A percentile compares a stretch with the other conserved stretches of the same genome.
These are phyloP conservation scores for Lomographa bimaculata DNA, from an alignment of 2,888 invertebrate species.

Conservation along the genomic window DNA sequence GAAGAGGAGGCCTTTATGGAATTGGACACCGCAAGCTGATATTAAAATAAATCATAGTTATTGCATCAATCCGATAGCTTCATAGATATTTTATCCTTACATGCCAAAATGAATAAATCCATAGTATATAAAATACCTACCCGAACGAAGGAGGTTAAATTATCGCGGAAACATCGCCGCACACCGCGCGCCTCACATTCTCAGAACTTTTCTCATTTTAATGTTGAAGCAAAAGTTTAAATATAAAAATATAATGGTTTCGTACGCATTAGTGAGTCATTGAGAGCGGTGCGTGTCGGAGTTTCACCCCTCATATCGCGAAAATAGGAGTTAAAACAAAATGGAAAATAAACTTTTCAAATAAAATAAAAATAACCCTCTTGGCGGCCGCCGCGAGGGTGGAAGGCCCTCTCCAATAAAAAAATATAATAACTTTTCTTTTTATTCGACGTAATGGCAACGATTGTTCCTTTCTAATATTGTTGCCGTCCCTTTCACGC, in stretches of 20 bases:
- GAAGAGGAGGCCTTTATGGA: too few relatives aligned
- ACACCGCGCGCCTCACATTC: constrained; percentile 40
- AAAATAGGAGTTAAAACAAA: constrained; percentile 81
- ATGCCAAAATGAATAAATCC: too few relatives aligned
- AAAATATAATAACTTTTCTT: constrained; percentile 84
- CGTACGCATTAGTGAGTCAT: constrained; percentile 81
- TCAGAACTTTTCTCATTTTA: constrained; percentile 80
- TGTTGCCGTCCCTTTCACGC: constrained; percentile 68
- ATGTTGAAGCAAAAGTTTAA: constrained; percentile 79
- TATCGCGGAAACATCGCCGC: constrained; percentile 25
- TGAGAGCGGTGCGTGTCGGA: constrained; percentile 72
- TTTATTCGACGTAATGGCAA: constrained; percentile 81
- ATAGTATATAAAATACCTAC: too few relatives aligned
- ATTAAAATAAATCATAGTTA: too few relatives aligned
- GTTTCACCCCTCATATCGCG: constrained; percentile 73
- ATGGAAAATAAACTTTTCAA: constrained; percentile 83
- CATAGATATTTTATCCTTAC: too few relatives aligned
- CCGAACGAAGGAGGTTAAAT: constrained; percentile 3
- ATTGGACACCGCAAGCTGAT: too few relatives aligned
- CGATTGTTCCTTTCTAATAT: constrained; percentile 77
- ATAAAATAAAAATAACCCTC: constrained; percentile 84
- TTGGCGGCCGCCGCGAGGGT: constrained; percentile 75
- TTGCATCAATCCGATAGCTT: too few relatives aligned
- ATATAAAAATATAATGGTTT: constrained; percentile 82
- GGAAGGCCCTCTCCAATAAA: constrained; percentile 80